phyloP scores from a whole-genome alignment of 2,888 invertebrate species.

The Dolichopus griseipennis region DNA sequence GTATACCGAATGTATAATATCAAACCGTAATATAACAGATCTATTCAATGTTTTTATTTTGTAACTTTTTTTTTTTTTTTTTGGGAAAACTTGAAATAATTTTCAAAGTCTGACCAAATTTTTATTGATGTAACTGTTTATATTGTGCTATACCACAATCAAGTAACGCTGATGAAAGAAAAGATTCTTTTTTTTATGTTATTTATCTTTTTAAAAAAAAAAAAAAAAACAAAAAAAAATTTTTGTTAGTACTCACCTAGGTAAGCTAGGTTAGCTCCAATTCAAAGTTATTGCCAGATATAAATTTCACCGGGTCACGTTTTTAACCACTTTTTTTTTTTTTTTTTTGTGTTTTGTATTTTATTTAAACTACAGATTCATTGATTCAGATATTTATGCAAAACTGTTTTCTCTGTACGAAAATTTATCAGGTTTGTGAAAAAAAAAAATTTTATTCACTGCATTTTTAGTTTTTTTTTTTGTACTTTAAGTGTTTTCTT shows the following conservation, averaged over 20 bases:
- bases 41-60: not conserved
- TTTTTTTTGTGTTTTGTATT: too few species aligned
- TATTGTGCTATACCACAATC: too few species aligned
- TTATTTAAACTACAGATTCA: not conserved
- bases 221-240: too few species aligned
- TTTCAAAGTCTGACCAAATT: not conserved
- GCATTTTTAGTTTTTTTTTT: not conserved
- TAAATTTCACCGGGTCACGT: not conserved
- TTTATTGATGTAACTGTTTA: too few species aligned
- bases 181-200: not conserved
- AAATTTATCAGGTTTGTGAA: not conserved
- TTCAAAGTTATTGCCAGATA: not conserved
- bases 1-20: too few species aligned
- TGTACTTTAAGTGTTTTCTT: not conserved
- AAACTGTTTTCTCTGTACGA: not conserved
- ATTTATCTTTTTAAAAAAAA: not conserved
- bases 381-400: conserved; percentile 6
- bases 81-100: not conserved
- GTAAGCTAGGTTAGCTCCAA: not conserved
- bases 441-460: too few species aligned
- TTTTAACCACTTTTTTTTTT: not conserved
- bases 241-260: not conserved
- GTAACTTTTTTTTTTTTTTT: conserved; percentile 2
- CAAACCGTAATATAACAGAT: too few species aligned
- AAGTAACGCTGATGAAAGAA: too few species aligned